Evolutionary conservation across 2,113 vertebrate species (phyloP), one percentile per base, ranked within the genome.

Genomic region (Dicerorhinus sumatrensis): DNA sequence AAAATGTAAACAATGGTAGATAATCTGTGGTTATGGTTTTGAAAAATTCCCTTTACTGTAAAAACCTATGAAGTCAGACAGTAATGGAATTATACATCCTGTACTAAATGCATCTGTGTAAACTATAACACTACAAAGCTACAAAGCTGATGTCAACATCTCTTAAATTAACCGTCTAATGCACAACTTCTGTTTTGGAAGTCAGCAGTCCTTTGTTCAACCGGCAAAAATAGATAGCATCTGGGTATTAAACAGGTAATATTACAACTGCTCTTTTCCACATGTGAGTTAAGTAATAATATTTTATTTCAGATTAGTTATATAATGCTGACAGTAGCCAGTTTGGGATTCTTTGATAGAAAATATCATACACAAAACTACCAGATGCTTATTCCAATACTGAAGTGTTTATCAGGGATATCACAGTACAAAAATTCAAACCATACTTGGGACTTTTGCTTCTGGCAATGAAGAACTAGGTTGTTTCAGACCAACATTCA

Each of bases 241-340:
- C 11, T 79, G 36, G 80, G 25, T 23, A 72, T 36, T 36, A 88
- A 36, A 83, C 25, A 46, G 46, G 39, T n/a, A 46, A 72, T 51
- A 76, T 51, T 79, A 65, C 33, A 72, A 72, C 36, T 18, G 60
- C 54, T 42, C 56, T 79, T 51, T 76, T 60, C 36, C 48, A 80
- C 36, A 63, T 33, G n/a, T 79, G n/a, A 67, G 8, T 48, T 94
- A 84, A 79, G 27, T 58, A 72, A 89, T 62, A n/a, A 1, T 63
- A 89, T 89, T 92, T 93, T 27, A 51, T 31, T 89, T 89, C 23
- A 80, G 36, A 73, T 58, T 77, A 83, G 69, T 51, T 73, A 67
- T 27, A 51, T 14, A 54, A 73, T 80, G 72, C 25, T 73, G 65
- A 94, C 25, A 73, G 58, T n/a, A 63, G 23, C n/a, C 9, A 60